phyloP scores from a whole-genome alignment of 2,113 vertebrate species.

The Pagrus major region DNA sequence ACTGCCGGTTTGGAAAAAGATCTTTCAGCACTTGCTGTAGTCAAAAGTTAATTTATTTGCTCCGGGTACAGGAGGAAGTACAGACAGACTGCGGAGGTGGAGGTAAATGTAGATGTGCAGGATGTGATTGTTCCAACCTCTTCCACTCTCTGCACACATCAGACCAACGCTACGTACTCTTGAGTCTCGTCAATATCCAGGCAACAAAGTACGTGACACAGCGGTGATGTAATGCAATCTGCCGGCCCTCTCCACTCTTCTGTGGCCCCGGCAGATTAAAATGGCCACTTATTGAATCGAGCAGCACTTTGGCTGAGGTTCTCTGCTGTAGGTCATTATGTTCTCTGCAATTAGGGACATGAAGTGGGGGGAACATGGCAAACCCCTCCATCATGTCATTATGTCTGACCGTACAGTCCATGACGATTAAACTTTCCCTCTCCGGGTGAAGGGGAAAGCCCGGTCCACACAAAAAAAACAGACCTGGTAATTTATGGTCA shows the following conservation, averaged over 20 bases:
- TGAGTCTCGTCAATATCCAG: conserved; percentile 11
- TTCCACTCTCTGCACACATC: neutral
- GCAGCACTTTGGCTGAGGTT: conserved; percentile 68
- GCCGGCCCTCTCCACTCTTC: conserved; percentile 49
- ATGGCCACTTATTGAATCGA: conserved; percentile 74
- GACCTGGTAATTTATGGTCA: neutral
- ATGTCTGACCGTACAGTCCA: conserved; percentile 44
- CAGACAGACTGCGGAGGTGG: neutral
- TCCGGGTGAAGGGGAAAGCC: neutral
- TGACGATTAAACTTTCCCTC: conserved; percentile 46
- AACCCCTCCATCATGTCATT: conserved; percentile 68
- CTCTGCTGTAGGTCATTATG: conserved; percentile 61
- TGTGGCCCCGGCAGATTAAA: conserved; percentile 55
- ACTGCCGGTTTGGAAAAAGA: neutral
- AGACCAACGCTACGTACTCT: neutral
- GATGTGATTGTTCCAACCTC: neutral
- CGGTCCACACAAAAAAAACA: conserved; percentile 21
- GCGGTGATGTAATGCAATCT: conserved; percentile 55
- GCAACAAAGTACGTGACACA: conserved; percentile 37
- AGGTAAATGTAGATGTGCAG: neutral
- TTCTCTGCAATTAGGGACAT: conserved; percentile 73
- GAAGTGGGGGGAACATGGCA: conserved; percentile 63
- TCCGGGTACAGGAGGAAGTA: neutral
- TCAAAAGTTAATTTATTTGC: neutral
- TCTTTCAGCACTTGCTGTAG: neutral